Evolutionary conservation across 2,797 vertebrate species (phyloP).

Genomic region (Toxotes lorentzi): DNA sequence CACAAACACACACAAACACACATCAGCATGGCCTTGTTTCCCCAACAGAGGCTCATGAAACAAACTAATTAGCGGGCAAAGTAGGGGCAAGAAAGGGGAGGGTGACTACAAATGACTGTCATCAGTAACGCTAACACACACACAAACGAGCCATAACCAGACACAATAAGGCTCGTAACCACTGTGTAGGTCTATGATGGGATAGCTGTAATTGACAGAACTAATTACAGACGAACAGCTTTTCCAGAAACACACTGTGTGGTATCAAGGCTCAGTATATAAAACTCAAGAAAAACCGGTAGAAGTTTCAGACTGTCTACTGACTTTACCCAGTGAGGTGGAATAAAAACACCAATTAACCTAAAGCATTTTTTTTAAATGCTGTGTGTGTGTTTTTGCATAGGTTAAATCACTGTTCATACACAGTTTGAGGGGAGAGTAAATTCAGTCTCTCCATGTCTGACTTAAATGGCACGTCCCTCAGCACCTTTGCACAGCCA

Average conservation of each 20-base stretch:
- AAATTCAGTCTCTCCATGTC: slow-evolving; percentile 39
- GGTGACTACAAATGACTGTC: slow-evolving; percentile 61
- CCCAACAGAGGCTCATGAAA: slow-evolving; percentile 64
- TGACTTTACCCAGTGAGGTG: slow-evolving; percentile 25
- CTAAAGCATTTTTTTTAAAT: slow-evolving; percentile 13
- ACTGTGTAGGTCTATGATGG: slow-evolving; percentile 19
- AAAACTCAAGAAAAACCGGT: background rate
- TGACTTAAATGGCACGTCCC: slow-evolving; percentile 63
- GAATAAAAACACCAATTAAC: slow-evolving; percentile 33
- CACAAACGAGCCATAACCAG: slow-evolving; percentile 3
- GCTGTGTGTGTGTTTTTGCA: slow-evolving; percentile 36
- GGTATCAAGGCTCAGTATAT: slow-evolving; percentile 25
- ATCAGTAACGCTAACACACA: slow-evolving; percentile 44
- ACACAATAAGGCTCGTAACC: slow-evolving; percentile 29
- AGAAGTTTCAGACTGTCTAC: background rate
- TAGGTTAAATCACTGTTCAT: slow-evolving; percentile 37
- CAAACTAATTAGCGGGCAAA: slow-evolving; percentile 69
- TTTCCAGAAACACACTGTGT: slow-evolving; percentile 39
- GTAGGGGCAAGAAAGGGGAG: slow-evolving; percentile 39
- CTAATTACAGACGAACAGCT: slow-evolving; percentile 52
- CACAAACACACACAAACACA: slow-evolving; percentile 25
- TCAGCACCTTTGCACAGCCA: slow-evolving; percentile 51
- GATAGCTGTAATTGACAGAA: slow-evolving; percentile 38
- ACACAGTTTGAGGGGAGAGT: slow-evolving; percentile 34
- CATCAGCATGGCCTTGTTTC: slow-evolving; percentile 37